A percentile compares a stretch with the other conserved stretches of the same genome.
Evolutionary conservation across 2,888 invertebrate species (phyloP).

Genomic region (Sminthurinus aureus): DNA sequence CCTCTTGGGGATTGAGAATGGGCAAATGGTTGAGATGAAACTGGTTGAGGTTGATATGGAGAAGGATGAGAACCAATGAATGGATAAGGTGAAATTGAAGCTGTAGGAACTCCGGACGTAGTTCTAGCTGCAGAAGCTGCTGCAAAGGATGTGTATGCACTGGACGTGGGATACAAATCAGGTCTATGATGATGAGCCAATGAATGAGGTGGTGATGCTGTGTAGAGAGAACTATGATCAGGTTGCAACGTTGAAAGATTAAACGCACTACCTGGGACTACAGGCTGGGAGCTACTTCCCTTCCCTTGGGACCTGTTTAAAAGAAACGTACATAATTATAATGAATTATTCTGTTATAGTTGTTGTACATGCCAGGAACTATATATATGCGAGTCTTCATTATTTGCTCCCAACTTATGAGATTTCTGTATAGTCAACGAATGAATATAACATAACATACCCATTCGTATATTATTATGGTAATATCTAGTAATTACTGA

Average conservation of each 20-base stretch:
- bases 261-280: slow-evolving; percentile 83
- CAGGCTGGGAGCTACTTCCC: slow-evolving; percentile 38
- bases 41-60: slow-evolving; percentile 57
- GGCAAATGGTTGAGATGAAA: slow-evolving; percentile 55
- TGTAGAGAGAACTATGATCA: slow-evolving; percentile 49
- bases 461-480: no score
- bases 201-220: slow-evolving; percentile 52
- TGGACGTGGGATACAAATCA: slow-evolving; percentile 56
- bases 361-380: no score
- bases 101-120: slow-evolving; percentile 48
- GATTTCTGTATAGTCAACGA: no score
- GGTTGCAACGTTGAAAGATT: slow-evolving; percentile 68
- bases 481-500: no score
- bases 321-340: no score
- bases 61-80: slow-evolving; percentile 57
- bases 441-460: no score
- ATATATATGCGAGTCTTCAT: no score
- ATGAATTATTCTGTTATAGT: no score
- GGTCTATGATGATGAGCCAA: slow-evolving; percentile 54
- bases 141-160: slow-evolving; percentile 54
- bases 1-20: slow-evolving; percentile 55
- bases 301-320: slow-evolving; percentile 33
- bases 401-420: no score
- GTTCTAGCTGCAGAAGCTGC: slow-evolving; percentile 48
- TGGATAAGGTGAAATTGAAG: slow-evolving; percentile 53